Evolutionary conservation across 2,888 invertebrate species (phyloP), one percentile per base, ranked within the genome.

Genomic region (Noctua pronuba): DNA sequence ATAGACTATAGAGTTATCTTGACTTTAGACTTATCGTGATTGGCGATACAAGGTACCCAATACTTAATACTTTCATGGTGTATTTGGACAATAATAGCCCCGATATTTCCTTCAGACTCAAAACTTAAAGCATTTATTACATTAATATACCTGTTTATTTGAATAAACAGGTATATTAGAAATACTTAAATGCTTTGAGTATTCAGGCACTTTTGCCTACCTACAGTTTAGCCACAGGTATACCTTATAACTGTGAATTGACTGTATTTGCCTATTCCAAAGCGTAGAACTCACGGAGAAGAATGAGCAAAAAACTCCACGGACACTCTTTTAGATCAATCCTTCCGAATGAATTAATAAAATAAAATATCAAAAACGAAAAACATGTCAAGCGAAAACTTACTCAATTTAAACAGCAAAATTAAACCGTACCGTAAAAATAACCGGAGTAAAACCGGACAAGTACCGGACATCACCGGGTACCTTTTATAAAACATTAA

Each of bases 401-500:
- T 46, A 18, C 21, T 41, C 24, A 13, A 64, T 75, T 73, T 70
- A 80, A 35, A 16, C 2, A 13, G 7, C 8, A 49, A 75, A 69
- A 75, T 46, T n/a, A 35, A 80, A 71, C n/a, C 44, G 24, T 8
- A 24, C 28, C 41, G 11, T 35, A 13, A 18, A 67, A 72, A 72
- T 49, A 72, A 77, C 44, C 10, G 8, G 31, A 73, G 35, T 66
- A 24, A 55, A 75, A 38, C 52, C 73, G 58, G 35, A 68, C 70
- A 73, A 64, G 62, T n/a, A 49, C 41, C 38, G 41, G 41, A 41
- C 24, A 52, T 58, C 66, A 49, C 52, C 35, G 31, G 11, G 68
- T 62, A 73, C 38, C 35, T 77, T 83, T 70, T 21, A 62, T 67
- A 78, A 69, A 82, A 55, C 73, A 79, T 79, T 68, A 76, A 76